Conservation (phyloP, 1,140 invertebrate genomes). For the Physella acuta region DNA sequence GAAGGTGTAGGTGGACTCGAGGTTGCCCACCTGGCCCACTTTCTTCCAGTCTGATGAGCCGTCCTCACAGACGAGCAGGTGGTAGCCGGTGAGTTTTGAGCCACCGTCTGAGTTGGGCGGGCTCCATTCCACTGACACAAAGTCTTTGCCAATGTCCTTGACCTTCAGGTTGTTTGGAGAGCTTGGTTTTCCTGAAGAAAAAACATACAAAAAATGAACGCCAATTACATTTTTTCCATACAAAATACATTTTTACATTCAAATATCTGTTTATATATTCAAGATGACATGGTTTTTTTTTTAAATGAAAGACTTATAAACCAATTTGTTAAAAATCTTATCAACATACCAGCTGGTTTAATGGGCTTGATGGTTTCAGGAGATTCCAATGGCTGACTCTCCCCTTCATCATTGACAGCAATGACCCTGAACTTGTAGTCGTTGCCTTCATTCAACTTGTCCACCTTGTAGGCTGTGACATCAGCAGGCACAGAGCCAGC, state of each 20-base stretch:
- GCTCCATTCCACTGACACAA: slow-evolving; percentile 90
- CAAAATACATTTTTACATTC: too few relatives aligned
- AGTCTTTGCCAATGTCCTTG: slow-evolving; percentile 53
- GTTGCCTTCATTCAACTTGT: slow-evolving; percentile 75
- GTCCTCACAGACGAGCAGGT: slow-evolving; percentile 74
- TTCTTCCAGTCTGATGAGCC: slow-evolving; percentile 73
- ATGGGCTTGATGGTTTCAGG: slow-evolving; percentile 76
- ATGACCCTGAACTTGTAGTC: slow-evolving; percentile 95
- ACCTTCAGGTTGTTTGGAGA: slow-evolving; percentile 81
- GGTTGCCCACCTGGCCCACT: slow-evolving; percentile 69
- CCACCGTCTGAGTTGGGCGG: slow-evolving; percentile 97
- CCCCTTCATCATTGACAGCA: slow-evolving; percentile 94
- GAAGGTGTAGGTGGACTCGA: slow-evolving; percentile 62
- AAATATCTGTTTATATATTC: too few relatives aligned
- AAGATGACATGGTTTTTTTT: too few relatives aligned
- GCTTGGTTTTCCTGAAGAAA: slow-evolving; percentile 65
- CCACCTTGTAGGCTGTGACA: slow-evolving; percentile 31
- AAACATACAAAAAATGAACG: too few relatives aligned
- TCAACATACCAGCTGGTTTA: slow-evolving; percentile 11
- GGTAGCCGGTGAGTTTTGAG: slow-evolving; percentile 86
- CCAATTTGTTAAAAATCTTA: too few relatives aligned
- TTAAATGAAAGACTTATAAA: too few relatives aligned
- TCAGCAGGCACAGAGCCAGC: slow-evolving; percentile 37
- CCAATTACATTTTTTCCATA: too few relatives aligned
- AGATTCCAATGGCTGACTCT: slow-evolving; percentile 81